These are phyloP conservation scores for Poecile atricapillus DNA, from an alignment of 2,113 vertebrate genomes.

Conservation along the genomic window DNA sequence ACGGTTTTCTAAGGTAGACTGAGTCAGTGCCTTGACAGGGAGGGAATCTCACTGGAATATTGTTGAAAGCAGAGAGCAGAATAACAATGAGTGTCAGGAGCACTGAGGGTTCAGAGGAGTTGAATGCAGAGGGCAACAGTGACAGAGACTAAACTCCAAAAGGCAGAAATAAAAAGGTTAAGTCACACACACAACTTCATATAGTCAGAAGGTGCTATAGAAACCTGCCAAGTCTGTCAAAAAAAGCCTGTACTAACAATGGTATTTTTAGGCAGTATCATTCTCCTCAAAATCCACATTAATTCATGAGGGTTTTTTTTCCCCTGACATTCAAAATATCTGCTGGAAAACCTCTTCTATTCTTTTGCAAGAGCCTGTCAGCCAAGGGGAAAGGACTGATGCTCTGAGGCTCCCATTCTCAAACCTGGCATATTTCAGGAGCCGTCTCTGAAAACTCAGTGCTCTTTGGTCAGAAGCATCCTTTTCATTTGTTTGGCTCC, in stretches of 20 bases:
- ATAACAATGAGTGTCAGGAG: slow-evolving; percentile 10
- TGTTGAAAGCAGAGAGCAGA: slow-evolving; percentile 9
- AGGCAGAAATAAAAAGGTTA: slow-evolving; percentile 30
- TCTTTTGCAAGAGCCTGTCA: slow-evolving; percentile 22
- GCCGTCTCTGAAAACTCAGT: not conserved
- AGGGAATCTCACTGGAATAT: not conserved
- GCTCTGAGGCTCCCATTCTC: not conserved
- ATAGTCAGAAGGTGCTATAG: not conserved
- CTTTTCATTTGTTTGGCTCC: not conserved
- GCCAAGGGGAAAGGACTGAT: not conserved
- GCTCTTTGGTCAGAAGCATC: not conserved
- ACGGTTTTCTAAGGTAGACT: not conserved
- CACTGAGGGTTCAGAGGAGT: not conserved
- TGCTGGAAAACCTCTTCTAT: not conserved
- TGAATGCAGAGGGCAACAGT: slow-evolving; percentile 22
- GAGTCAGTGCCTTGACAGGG: slow-evolving; percentile 2
- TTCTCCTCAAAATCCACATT: slow-evolving; percentile 42
- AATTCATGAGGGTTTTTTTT: not conserved
- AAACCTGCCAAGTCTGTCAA: slow-evolving; percentile 49
- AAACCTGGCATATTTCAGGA: not conserved
- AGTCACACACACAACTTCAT: slow-evolving; percentile 11
- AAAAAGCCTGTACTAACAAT: slow-evolving; percentile 10
- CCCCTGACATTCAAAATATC: not conserved
- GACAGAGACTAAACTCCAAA: slow-evolving; percentile 48
- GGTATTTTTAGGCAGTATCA: slow-evolving; percentile 31